Evolutionary conservation across 2,797 vertebrate species (phyloP), one percentile per base, ranked within the genome.

Genomic region (Pelobates cultripes): DNA sequence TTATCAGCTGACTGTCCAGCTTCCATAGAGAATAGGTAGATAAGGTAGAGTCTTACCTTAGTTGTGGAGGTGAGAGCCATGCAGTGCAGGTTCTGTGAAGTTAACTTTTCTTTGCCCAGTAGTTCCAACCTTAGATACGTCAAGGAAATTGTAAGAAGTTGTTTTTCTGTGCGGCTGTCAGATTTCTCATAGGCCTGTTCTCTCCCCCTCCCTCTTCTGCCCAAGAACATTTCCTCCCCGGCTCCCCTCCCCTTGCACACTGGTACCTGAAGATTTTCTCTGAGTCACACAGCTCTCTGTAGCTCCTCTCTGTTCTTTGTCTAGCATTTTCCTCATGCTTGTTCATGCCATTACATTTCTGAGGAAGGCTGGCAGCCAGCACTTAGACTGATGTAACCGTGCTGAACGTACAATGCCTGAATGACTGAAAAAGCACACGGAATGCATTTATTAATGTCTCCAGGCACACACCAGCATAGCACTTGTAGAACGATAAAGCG

Each of bases 341-440:
- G 57, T 79, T 78, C 82, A 66, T 84, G 77, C 73, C 82, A 60
- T 79, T 75, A 71, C 82, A 79, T 75, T 79, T 79, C 43, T 79
- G 72, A 40, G 78, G 73, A 70, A 69, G 81, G 81, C 77, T 14
- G 57, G 8, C 72, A 57, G 82, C 82, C 82, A 84, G 45, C 40
- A 55, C 40, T 66, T 45, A 15, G 44, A 47, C 71, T 83, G 66
- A 75, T 83, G 81, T 75, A 75, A 83, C 76, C 17, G 45, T 47
- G 6, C 77, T 83, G 9, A n/a, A 17, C 53, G 43, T 75, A 40
- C 66, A 51, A 45, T 43, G 47, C 47, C 5, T 51, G 47, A 2
- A 5, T 78, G 70, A 47, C 63, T 41, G 47, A 13, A n/a, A 43
- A 63, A 12, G 45, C 44, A 70, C 76, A 53, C 63, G 53, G 66